These are phyloP conservation scores for Poecilus cupreus DNA, from an alignment of 2,888 invertebrate genomes.

Conservation along the genomic window DNA sequence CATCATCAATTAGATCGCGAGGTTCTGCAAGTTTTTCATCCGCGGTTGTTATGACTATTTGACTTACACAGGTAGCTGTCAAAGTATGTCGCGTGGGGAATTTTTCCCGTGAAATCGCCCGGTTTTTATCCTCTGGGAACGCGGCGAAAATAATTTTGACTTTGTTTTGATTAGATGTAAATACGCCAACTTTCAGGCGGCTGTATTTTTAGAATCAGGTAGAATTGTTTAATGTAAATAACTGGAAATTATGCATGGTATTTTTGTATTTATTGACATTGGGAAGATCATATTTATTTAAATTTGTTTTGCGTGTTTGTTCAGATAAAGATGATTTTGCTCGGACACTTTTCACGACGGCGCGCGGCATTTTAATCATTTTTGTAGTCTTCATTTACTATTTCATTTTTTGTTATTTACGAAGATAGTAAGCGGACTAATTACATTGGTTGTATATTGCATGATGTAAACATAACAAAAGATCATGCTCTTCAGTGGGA, in stretches of 20 bases:
- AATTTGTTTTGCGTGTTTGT: too few relatives aligned
- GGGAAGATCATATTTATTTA: neutral
- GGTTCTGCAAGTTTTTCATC: conserved; percentile 29
- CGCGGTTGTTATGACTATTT: conserved; percentile 65
- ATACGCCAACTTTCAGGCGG: neutral
- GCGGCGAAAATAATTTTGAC: neutral
- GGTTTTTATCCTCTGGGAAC: neutral
- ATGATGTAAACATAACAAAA: too few relatives aligned
- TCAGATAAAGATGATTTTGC: too few relatives aligned
- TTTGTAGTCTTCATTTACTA: too few relatives aligned
- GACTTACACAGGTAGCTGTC: conserved; percentile 66
- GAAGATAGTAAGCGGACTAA: too few relatives aligned
- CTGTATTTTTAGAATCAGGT: conserved; percentile 37
- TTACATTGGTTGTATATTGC: too few relatives aligned
- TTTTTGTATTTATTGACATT: neutral
- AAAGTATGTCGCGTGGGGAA: conserved; percentile 48
- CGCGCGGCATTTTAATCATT: neutral
- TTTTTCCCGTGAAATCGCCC: conserved; percentile 17
- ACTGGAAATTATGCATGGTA: neutral
- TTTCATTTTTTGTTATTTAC: too few relatives aligned
- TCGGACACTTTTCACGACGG: neutral
- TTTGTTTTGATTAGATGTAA: conserved; percentile 34
- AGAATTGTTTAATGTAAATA: conserved; percentile 8
- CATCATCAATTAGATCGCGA: conserved; percentile 71
- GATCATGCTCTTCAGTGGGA: too few relatives aligned